A percentile compares a stretch with the other conserved stretches of the same genome.
Evolutionary conservation across 2,113 vertebrate genomes (phyloP).

Genomic region (Rhinoderma darwinii): DNA sequence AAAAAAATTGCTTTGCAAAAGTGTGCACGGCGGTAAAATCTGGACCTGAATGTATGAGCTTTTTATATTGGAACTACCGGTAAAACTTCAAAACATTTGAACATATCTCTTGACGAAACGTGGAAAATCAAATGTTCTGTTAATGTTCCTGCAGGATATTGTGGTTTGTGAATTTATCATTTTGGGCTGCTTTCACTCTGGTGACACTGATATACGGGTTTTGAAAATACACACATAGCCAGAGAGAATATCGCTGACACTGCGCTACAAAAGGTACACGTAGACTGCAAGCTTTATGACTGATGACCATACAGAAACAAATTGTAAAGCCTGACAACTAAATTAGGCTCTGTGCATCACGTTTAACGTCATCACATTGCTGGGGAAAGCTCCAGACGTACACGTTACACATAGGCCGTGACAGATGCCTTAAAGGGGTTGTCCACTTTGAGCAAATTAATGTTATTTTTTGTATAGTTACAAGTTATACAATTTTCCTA

Average conservation of each 20-base stretch:
- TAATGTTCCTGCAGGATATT: conserved; percentile 3
- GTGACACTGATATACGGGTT: conserved; percentile 57
- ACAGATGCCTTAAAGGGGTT: too few species aligned
- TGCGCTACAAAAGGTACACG: conserved; percentile 9
- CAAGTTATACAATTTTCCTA: too few species aligned
- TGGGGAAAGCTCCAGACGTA: too few species aligned
- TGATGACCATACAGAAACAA: conserved; percentile 43
- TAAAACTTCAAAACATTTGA: background rate
- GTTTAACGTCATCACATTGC: too few species aligned
- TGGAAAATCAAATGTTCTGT: background rate
- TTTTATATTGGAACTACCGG: background rate
- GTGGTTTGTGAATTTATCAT: conserved; percentile 43
- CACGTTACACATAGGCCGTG: too few species aligned
- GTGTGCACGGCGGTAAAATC: background rate
- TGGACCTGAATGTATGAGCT: background rate
- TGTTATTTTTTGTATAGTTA: too few species aligned
- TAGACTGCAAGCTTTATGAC: conserved; percentile 35
- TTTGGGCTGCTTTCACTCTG: conserved; percentile 8
- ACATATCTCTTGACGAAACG: background rate
- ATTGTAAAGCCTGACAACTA: conserved; percentile 23
- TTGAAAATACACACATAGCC: conserved; percentile 44
- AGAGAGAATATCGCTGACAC: conserved; percentile 51
- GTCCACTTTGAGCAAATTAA: too few species aligned
- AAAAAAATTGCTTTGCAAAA: too few species aligned
- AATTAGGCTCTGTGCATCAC: too few species aligned